Evolutionary conservation across 2,888 invertebrate species (phyloP), one percentile per base, ranked within the genome.

Genomic region (Zeuzera pyrina): DNA sequence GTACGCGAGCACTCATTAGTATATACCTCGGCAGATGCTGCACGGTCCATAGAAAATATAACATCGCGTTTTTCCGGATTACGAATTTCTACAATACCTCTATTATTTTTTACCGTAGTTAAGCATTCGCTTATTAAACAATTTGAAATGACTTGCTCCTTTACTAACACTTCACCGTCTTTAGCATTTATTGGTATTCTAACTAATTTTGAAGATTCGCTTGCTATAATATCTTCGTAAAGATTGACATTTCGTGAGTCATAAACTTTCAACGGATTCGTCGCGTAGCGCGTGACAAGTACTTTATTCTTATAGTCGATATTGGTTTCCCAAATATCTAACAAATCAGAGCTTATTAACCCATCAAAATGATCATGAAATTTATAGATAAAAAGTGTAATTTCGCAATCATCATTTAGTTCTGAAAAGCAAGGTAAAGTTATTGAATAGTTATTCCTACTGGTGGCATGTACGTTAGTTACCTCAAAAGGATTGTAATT

Each of bases 351-450:
- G 3, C 52, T 52, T 30, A 52, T 46, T 0, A 51, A 28, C 3
- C 52, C 52, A 19, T 50, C 49, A 12, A 54, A 57, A 27, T 39
- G 43, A 12, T 52, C 26, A 31, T 57, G 53, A 31, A 54, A 53
- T 19, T 36, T 38, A 27, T 50, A 56, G 2, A 50, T 23, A 21
- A 36, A 56, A 2, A 52, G 31, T 1, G 28, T 51, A 0, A 49
- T 33, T n/a, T 37, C 8, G 4, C 16, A 28, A 15, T 2, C 10
- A 5, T 27, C 28, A n/a, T 41, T 39, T 29, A 45, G 42, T 25
- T 47, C 47, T 1, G 25, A 10, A 32, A 45, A 45, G 26, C 37
- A 39, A 2, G 40, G 57, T 24, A 53, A 2, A 0, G 39, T 47
- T n/a, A 54, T 44, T 0, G 52, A 54, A 35, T 47, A 45, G 2